Evolutionary conservation across 2,113 vertebrate species (phyloP).

Genomic region (Gymnarchus niloticus): DNA sequence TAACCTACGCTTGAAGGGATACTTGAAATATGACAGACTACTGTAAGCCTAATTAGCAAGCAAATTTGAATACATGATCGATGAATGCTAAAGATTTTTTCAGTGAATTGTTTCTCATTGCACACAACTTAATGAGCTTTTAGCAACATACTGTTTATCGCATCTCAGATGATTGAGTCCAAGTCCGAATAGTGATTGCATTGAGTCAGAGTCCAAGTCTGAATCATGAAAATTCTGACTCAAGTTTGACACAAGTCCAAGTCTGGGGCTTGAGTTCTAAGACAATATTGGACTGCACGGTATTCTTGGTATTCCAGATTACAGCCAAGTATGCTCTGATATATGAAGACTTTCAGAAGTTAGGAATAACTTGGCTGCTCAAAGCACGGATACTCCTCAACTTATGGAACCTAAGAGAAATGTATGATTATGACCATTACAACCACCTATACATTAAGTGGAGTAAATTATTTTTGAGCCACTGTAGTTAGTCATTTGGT

Average conservation of each 20-base stretch:
- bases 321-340: too few species aligned
- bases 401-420: too few species aligned
- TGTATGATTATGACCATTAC: too few species aligned
- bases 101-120: not conserved
- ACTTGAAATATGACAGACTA: too few species aligned
- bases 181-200: not conserved
- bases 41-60: too few species aligned
- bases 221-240: not conserved
- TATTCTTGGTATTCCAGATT: not conserved
- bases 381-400: too few species aligned
- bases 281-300: not conserved
- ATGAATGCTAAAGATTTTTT: not conserved
- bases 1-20: too few species aligned
- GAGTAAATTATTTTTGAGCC: too few species aligned
- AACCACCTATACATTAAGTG: too few species aligned
- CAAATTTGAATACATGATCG: not conserved
- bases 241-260: not conserved
- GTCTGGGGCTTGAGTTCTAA: not conserved
- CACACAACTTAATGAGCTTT: not conserved
- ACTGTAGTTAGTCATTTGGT: too few species aligned
- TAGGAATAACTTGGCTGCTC: not conserved
- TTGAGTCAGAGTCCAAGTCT: not conserved
- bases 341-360: not conserved
- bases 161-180: not conserved
- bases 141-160: not conserved